phyloP scores from a whole-genome alignment of 2,888 invertebrate species.

The Rotaria sp. region DNA sequence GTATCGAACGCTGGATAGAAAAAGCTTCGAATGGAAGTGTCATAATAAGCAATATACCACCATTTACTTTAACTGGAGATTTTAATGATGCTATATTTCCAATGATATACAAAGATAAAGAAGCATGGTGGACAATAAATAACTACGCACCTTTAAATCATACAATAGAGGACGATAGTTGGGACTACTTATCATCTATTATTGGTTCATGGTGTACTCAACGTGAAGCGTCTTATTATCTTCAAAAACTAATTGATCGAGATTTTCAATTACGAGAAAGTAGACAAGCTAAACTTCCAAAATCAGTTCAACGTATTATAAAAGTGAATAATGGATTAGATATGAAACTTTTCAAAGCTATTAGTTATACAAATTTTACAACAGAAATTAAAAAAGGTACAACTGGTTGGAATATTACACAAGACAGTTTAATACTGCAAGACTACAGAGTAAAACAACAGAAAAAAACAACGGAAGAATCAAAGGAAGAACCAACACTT shows the following conservation, averaged over 20 bases:
- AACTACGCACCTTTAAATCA: too few relatives aligned
- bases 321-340: too few relatives aligned
- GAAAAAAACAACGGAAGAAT: not conserved
- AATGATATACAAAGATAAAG: not conserved
- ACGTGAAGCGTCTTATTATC: not conserved
- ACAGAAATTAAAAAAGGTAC: not conserved
- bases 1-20: not conserved
- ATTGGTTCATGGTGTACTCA: not conserved
- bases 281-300: too few relatives aligned
- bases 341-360: not conserved
- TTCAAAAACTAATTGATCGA: not conserved
- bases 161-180: too few relatives aligned
- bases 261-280: not conserved
- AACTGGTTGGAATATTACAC: not conserved
- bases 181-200: not conserved
- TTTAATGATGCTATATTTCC: not conserved
- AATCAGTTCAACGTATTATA: too few relatives aligned
- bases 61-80: not conserved
- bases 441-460: not conserved
- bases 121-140: not conserved
- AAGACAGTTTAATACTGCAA: not conserved
- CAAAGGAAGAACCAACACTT: rapidly evolving
- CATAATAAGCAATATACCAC: not conserved
- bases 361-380: not conserved
- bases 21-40: not conserved